phyloP scores from a whole-genome alignment of 2,797 vertebrate species.

The Zalophus californianus region DNA sequence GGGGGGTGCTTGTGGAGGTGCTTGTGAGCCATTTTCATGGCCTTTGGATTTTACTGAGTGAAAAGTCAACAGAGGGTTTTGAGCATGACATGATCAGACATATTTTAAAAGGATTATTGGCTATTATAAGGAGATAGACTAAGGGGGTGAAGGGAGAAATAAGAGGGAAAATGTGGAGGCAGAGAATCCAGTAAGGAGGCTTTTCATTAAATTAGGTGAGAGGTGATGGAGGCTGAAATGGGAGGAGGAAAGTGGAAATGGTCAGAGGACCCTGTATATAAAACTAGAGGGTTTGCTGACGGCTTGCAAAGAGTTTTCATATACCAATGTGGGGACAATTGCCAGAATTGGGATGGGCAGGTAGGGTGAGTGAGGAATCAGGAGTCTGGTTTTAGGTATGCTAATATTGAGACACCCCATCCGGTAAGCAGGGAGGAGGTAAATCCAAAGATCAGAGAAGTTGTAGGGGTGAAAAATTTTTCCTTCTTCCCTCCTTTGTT shows the following conservation, averaged over 20 bases:
- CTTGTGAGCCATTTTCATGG: not conserved
- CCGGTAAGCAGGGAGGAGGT: too few relatives aligned
- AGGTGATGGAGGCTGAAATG: not conserved
- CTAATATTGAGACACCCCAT: not conserved
- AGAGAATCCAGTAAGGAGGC: not conserved
- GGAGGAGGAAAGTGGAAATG: not conserved
- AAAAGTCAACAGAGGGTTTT: not conserved
- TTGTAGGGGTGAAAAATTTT: not conserved
- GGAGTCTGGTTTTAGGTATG: not conserved
- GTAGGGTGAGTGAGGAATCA: not conserved
- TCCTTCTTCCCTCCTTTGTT: not conserved
- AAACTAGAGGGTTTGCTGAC: not conserved
- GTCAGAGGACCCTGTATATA: too few relatives aligned
- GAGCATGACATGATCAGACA: not conserved
- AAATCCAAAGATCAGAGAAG: not conserved
- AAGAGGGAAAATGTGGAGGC: not conserved
- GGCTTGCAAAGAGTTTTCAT: not conserved
- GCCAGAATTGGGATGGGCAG: not conserved
- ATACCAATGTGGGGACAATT: not conserved
- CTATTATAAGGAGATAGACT: not conserved
- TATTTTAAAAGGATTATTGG: not conserved
- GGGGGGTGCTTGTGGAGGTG: not conserved
- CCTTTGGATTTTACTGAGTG: not conserved
- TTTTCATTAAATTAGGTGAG: not conserved
- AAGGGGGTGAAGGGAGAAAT: not conserved